Base-by-base conservation (phyloP, 37 sponge, comb jelly and placozoan species). In the Oscarella lobularis region DNA sequence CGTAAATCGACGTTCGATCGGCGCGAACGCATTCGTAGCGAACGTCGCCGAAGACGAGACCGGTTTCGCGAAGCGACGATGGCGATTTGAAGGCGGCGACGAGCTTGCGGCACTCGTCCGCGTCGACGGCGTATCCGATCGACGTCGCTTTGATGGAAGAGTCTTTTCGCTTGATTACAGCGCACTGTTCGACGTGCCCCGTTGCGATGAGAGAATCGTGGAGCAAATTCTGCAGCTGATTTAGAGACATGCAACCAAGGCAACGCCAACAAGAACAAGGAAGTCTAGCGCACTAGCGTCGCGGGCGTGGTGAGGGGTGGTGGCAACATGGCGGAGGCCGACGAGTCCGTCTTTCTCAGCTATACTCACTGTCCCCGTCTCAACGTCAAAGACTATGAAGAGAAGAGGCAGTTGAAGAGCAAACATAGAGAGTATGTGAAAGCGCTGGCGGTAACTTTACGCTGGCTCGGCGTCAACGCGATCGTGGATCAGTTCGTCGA, bases 1-100 rank as follows among this genome's bases (percentile, higher is more conserved):
- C 91, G 73, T 95, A 95, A 27, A 95, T 80, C 39, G 92, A 78
- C 35, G 78, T 67, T 73, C 87, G 85, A 41, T 95, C 95, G 35
- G 86, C 83, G 14, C 95, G 65, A 1, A 91, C 67, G 71, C 88
- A 85, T 31, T 74, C 77, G 78, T 95, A 89, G 0, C 67, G 36
- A 20, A 83, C 80, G 2, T 89, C 92, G 40, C 80, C 83, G 72
- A 85, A 91, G n/a, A 78, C 41, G 30, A 95, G 66, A 1, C 95
- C 95, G 32, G 82, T 48, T 39, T 79, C 77, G 60, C 88, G 69
- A 32, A 76, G 75, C n/a, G 30, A 1, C 2, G 80, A 35, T n/a
- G 84, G 78, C 31, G 90, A 73, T 20, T 54, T 39, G 39, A 95
- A 85, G 2, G 83, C 77, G 0, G 32, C 48, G 0, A 81, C 35